Base-by-base conservation (phyloP, 2,113 vertebrate species). In the Notothenia rossii region DNA sequence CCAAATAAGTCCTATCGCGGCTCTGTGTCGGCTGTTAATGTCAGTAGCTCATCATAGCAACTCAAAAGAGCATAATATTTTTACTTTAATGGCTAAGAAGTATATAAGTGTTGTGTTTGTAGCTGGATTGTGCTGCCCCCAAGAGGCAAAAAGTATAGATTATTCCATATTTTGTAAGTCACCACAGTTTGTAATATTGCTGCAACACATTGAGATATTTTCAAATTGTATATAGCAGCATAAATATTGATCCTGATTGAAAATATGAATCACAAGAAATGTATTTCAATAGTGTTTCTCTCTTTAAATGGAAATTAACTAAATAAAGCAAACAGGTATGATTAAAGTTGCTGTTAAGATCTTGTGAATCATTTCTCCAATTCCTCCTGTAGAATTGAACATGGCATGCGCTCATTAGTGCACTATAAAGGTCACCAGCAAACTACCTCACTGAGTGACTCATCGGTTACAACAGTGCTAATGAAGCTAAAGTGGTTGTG, bases 401-500 rank as follows among this genome's bases (percentile, higher is more conserved):
- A 36, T 1, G 18, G 13, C n/a, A 45, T 72, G 22, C 49, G n/a
- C 67, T 22, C 10, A 5, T 14, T 17, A 60, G 46, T 55, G 48
- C 12, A 14, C 64, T 43, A 33, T 74, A 79, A 68, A 88, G 80
- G 78, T 90, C 77, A 76, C n/a, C 43, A 17, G 77, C 46, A 46
- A 22, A 70, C 63, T 25, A 48, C 46, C 56, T 69, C 45, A n/a
- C 13, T 0, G 45, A 72, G 13, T 69, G 58, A 73, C 58, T 87
- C 58, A 72, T 43, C 33, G 43, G 58, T 36, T 79, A 58, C 67
- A 68, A 33, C 60, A 22, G 1, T 15, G 77, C 65, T 84, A 88
- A 88, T 86, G 81, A 90, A 82, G 77, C 69, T 75, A 76, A 82
- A 89, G 77, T 79, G 67, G 18, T 45, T 62, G 73, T 82, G 77